Conservation (phyloP, 2,888 invertebrate species). For the Halocaridina rubra region DNA sequence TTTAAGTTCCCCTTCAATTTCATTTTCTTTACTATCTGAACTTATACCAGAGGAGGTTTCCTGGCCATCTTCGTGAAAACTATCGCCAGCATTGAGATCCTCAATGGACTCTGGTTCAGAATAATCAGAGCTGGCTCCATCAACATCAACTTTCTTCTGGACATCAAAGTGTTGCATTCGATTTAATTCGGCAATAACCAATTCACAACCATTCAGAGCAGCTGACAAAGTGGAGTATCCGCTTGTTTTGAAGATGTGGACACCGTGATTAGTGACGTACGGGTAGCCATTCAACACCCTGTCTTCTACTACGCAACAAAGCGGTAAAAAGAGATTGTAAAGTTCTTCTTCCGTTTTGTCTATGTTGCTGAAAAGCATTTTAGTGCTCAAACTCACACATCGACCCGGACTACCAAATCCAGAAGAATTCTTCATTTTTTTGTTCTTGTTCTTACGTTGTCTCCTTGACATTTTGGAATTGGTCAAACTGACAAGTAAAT, state of each 20-base stretch:
- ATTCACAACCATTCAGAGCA: slow-evolving; percentile 24
- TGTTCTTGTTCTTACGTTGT: slow-evolving; percentile 56
- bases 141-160: slow-evolving; percentile 10
- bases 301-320: slow-evolving; percentile 42
- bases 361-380: slow-evolving; percentile 24
- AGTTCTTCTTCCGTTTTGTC: slow-evolving; percentile 40
- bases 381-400: slow-evolving; percentile 15
- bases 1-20: background rate
- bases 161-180: background rate
- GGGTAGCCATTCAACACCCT: slow-evolving; percentile 55
- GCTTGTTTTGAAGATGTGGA: slow-evolving; percentile 32
- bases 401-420: background rate
- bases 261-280: slow-evolving; percentile 40
- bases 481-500: background rate
- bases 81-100: slow-evolving; percentile 20
- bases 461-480: slow-evolving; percentile 48
- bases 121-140: slow-evolving; percentile 31
- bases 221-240: slow-evolving; percentile 42
- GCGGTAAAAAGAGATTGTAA: slow-evolving; percentile 23
- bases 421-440: background rate
- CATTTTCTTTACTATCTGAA: slow-evolving; percentile 44
- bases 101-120: slow-evolving; percentile 44
- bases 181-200: slow-evolving; percentile 11
- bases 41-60: slow-evolving; percentile 41
- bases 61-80: slow-evolving; percentile 30